phyloP scores from a whole-genome alignment of 2,888 invertebrate species.

The Hemistola chrysoprasaria region DNA sequence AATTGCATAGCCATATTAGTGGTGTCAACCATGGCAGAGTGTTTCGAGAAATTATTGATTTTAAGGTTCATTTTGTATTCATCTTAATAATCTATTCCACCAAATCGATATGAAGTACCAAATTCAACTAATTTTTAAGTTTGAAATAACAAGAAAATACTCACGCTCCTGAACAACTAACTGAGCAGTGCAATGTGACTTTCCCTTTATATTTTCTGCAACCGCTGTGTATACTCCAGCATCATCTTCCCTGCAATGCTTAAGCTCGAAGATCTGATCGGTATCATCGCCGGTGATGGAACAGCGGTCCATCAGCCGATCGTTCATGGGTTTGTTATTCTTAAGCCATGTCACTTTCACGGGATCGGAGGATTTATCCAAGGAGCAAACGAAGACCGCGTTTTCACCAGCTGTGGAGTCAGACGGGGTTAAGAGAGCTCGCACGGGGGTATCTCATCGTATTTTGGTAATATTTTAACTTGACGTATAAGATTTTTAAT shows the following conservation, averaged over 20 bases:
- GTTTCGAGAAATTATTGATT: no score
- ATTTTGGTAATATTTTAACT: slow-evolving; percentile 14
- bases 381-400: slow-evolving; percentile 90
- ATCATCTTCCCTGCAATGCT: slow-evolving; percentile 89
- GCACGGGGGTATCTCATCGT: slow-evolving; percentile 45
- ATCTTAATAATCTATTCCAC: no score
- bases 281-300: slow-evolving; percentile 82
- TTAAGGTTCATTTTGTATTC: no score
- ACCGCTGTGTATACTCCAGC: slow-evolving; percentile 95
- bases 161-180: slow-evolving; percentile 93
- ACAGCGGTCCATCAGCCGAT: slow-evolving; percentile 88
- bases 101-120: no score
- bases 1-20: no score
- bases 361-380: slow-evolving; percentile 83
- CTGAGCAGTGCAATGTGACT: slow-evolving; percentile 92
- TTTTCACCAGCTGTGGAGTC: slow-evolving; percentile 89
- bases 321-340: slow-evolving; percentile 91
- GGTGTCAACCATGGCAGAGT: no score
- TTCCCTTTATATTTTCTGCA: slow-evolving; percentile 91
- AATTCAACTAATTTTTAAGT: slow-evolving; percentile 15
- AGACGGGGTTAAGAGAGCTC: slow-evolving; percentile 57
- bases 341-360: slow-evolving; percentile 91
- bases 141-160: slow-evolving; percentile 48
- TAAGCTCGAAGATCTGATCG: slow-evolving; percentile 86
- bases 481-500: no score